Evolutionary conservation across 2,113 vertebrate genomes (phyloP), one percentile per base, ranked within the genome.

Genomic region (Phaetusa simplex): DNA sequence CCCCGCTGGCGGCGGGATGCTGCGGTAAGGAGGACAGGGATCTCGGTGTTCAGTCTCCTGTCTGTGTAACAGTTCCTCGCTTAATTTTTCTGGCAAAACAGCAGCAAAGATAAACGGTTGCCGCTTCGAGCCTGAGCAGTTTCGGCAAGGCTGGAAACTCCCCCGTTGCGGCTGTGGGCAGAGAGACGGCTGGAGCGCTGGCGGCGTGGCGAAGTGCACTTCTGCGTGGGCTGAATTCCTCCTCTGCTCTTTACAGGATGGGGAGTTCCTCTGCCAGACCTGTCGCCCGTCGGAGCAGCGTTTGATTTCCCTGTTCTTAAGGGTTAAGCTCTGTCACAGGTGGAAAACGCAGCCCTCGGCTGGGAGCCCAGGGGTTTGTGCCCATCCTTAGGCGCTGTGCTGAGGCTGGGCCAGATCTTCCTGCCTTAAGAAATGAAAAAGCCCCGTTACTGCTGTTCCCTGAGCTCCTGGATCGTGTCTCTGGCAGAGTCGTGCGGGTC

Each of bases 151-250:
- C 71, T 53, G 62, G 47, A 32, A 38, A 22, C 15, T 24, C 34
- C 56, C 6, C 45, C 3, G 20, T 8, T 12, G 50, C 8, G 82
- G 42, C 53, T 23, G 29, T 14, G 20, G 62, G 59, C 61, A 23
- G 71, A 20, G 71, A 5, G 53, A 18, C 19, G 66, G 47, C 69
- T n/a, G 55, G 8, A 5, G 56, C 15, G 14, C 32, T 4, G 49
- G 34, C 6, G 1, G 16, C 47, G 11, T 16, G 6, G 23, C 5
- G 22, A 13, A 4, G 40, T 2, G 16, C 30, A 4, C 24, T 49
- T 36, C 62, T 56, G 78, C 79, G 38, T 20, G 15, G 19, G 45
- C 45, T 20, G 14, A 27, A 27, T 29, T 36, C 12, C 43, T 50
- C 16, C 36, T 36, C 40, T 34, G 62, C 52, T n/a, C 32, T 59